Conservation (phyloP, 2,888 invertebrate genomes). For the Melieria crassipennis region DNA sequence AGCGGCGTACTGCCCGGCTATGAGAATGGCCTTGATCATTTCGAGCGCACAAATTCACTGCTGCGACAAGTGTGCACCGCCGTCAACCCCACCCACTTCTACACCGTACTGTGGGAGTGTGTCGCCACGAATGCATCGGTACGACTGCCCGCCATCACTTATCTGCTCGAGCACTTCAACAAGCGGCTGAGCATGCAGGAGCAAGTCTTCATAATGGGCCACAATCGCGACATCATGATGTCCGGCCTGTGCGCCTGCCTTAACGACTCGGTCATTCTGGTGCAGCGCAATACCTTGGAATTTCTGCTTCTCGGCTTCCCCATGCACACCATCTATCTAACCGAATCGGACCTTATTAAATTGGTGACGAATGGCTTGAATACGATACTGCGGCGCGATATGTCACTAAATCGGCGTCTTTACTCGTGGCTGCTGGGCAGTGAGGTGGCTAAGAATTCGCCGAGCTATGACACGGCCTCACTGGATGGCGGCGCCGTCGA, state of each 20-base stretch:
- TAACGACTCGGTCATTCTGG: slow-evolving; percentile 82
- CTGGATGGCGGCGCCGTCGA: slow-evolving; percentile 36
- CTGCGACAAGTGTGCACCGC: slow-evolving; percentile 72
- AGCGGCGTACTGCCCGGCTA: slow-evolving; percentile 87
- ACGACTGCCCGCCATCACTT: slow-evolving; percentile 83
- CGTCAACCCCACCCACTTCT: slow-evolving; percentile 82
- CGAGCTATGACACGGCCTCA: slow-evolving; percentile 55
- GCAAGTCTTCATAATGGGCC: slow-evolving; percentile 84
- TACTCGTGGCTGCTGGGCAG: slow-evolving; percentile 86
- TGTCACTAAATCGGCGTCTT: slow-evolving; percentile 86
- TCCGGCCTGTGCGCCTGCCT: slow-evolving; percentile 81
- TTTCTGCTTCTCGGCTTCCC: slow-evolving; percentile 85
- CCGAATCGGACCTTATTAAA: slow-evolving; percentile 75
- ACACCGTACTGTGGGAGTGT: slow-evolving; percentile 89
- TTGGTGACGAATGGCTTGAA: slow-evolving; percentile 78
- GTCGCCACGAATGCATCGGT: slow-evolving; percentile 82
- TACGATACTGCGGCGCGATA: slow-evolving; percentile 83
- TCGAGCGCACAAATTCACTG: slow-evolving; percentile 72
- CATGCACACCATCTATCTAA: slow-evolving; percentile 79
- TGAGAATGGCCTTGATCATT: slow-evolving; percentile 86
- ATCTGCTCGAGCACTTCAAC: slow-evolving; percentile 82
- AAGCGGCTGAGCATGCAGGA: slow-evolving; percentile 81
- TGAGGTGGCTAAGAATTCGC: slow-evolving; percentile 70
- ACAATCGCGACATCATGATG: slow-evolving; percentile 84
- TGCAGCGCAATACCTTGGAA: slow-evolving; percentile 87